Evolutionary conservation across 1,140 invertebrate species (phyloP).

Genomic region (Drosophila obscura): DNA sequence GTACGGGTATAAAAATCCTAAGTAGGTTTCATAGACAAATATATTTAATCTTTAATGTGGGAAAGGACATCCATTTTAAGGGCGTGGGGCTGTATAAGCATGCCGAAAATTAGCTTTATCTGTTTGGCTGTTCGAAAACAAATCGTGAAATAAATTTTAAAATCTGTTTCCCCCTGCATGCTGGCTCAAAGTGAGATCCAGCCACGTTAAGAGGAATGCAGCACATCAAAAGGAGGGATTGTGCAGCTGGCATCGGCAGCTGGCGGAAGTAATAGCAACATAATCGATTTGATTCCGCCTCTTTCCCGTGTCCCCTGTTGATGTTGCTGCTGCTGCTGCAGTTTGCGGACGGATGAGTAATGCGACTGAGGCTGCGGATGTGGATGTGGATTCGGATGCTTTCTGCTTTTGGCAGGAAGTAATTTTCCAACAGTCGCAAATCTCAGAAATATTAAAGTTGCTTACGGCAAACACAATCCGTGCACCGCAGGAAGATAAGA

Average conservation of each 20-base stretch:
- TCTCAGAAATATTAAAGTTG: conserved; percentile 39
- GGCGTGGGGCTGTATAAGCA: too few relatives aligned
- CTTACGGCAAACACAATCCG: conserved; percentile 13
- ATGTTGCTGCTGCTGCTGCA: conserved; percentile 34
- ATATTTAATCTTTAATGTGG: too few relatives aligned
- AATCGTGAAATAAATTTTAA: conserved; percentile 16
- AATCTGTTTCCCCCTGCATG: conserved; percentile 6
- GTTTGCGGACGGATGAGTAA: conserved; percentile 64
- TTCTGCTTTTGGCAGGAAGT: conserved; percentile 62
- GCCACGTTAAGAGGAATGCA: background rate
- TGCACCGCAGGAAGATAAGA: background rate
- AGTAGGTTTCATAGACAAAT: too few relatives aligned
- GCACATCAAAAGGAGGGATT: conserved; percentile 22
- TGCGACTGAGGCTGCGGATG: conserved; percentile 27
- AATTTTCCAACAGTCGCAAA: conserved; percentile 64
- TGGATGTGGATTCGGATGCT: conserved; percentile 37
- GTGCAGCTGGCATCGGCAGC: conserved; percentile 70
- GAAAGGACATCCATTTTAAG: too few relatives aligned
- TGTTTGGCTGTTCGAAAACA: background rate
- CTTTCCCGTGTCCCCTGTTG: conserved; percentile 9
- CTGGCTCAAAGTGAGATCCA: too few relatives aligned
- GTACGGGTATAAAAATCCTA: too few relatives aligned
- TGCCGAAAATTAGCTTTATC: background rate
- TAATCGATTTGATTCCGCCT: conserved; percentile 74
- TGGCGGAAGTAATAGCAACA: conserved; percentile 81